Base-by-base conservation (phyloP, 2,113 vertebrate genomes). In the Colistium nudipinnis region DNA sequence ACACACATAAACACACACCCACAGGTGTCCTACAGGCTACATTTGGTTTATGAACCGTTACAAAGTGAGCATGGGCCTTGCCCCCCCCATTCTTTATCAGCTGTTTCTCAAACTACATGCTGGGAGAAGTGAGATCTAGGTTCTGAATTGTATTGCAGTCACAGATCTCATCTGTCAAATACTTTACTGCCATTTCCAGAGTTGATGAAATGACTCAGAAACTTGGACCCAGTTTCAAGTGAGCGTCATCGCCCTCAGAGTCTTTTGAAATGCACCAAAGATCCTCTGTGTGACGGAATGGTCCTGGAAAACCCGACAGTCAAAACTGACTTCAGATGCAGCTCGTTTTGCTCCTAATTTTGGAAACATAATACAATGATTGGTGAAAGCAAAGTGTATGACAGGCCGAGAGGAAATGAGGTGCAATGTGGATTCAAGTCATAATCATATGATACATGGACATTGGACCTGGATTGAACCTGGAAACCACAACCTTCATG, bases 171-270 rank as follows among this genome's bases (percentile, higher is more conserved):
- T 78, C 59, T 76, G 55, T 71, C 61, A 76, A 71, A 71, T 62
- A 60, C 45, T 63, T 67, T 30, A 14, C 39, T 12, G 6, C 63
- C 65, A 7, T 63, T 48, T 62, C 54, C 56, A 65, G 31, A 6
- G 3, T 65, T 77, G 47, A 70, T 85, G 64, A 85, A 79, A 79
- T 81, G 52, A 74, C 53, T 69, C 60, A 62, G 74, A 38, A 69
- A 74, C 57, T 56, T 59, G 64, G 75, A 66, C 56, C 47, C 20
- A 9, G 68, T 74, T 70, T 61, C 62, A 56, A 70, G 27, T 54
- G 53, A 56, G 35, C 76, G 24, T 76, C 61, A 47, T 64, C 14
- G 0, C 41, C 43, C 39, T 63, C 53, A 17, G 25, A 54, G 67
- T 69, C 67, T 64, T 68, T 39, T 71, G 36, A 77, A 80, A 79